Base-by-base conservation (phyloP, 2,113 vertebrate genomes). In the Paralichthys olivaceus region DNA sequence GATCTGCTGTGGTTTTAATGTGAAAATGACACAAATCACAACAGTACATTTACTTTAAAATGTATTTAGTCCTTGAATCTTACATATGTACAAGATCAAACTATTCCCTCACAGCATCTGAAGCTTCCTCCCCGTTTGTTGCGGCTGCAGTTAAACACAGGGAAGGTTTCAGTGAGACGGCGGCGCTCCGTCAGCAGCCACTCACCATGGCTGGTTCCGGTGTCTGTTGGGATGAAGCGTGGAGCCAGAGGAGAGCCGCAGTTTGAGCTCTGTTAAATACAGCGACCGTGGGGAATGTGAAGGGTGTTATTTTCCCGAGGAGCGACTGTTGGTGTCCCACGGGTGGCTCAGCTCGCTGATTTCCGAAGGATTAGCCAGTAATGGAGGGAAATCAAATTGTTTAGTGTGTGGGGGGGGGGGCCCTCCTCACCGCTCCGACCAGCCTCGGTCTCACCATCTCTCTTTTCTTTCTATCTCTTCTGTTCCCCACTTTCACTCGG, bases 351-450 rank as follows among this genome's bases (percentile, higher is more conserved):
- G 65, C 37, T 54, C 14, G 67, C 56, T 76, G 77, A 80, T 86
- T 83, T 81, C 72, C 68, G 43, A 29, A 34, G 69, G 75, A 83
- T 84, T 85, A 86, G 23, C 29, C 58, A 79, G 69, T 34, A 64
- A 57, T 64, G 57, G 76, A 81, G 69, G 43, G 62, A 78, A 88
- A 87, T 88, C 84, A 82, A 84, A 77, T 86, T 86, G 49, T 75
- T 69, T 32, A 7, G 7, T 8, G 7, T 32, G 32, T 32, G 7
- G 1, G 29, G 1, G 7, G 32, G 32, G 32, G 32, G 32, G 7
- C n/a, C n/a, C n/a, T n/a, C n/a, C n/a, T n/a, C n/a, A n/a, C n/a
- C n/a, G n/a, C n/a, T n/a, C n/a, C n/a, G n/a, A n/a, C n/a, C n/a
- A n/a, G n/a, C n/a, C n/a, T n/a, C n/a, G n/a, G n/a, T n/a, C n/a